A percentile compares a stretch with the other conserved stretches of the same genome.
phyloP scores from a whole-genome alignment of 2,888 invertebrate genomes.

The Drosophila buzzatii region DNA sequence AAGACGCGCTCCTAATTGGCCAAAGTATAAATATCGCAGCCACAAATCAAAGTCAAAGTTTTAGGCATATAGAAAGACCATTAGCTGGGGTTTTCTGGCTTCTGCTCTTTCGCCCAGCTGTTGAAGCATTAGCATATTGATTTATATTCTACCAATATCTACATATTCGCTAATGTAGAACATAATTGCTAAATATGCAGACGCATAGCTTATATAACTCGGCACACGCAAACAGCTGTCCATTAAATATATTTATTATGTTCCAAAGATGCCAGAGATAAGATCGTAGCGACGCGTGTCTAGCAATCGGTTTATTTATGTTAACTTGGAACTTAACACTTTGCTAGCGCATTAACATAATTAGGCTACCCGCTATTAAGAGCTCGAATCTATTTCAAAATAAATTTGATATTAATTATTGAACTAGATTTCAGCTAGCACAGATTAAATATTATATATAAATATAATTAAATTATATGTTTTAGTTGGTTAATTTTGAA shows the following conservation, averaged over 20 bases:
- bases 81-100: not conserved
- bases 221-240: slow-evolving; percentile 9
- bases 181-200: not conserved
- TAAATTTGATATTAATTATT: not conserved
- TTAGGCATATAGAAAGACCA: not conserved
- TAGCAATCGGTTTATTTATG: slow-evolving; percentile 3
- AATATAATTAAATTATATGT: not conserved
- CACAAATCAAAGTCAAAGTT: slow-evolving; percentile 20
- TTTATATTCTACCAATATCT: slow-evolving; percentile 1
- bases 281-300: not conserved
- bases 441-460: not conserved
- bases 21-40: slow-evolving; percentile 11
- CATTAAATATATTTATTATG: slow-evolving; percentile 7
- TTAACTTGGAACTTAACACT: slow-evolving; percentile 3
- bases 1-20: slow-evolving; percentile 32
- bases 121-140: slow-evolving; percentile 6
- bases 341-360: slow-evolving; percentile 11
- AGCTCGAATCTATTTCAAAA: not conserved
- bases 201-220: slow-evolving; percentile 12
- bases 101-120: not conserved
- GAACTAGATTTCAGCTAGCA: not conserved
- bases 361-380: not conserved
- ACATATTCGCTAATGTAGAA: slow-evolving; percentile 9
- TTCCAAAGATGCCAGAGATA: slow-evolving; percentile 17
- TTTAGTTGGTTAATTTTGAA: too few species aligned